Evolutionary conservation across 30 jellyfish, hydroid and myxozoan species (phyloP).

Genomic region (Sanderia malayensis): DNA sequence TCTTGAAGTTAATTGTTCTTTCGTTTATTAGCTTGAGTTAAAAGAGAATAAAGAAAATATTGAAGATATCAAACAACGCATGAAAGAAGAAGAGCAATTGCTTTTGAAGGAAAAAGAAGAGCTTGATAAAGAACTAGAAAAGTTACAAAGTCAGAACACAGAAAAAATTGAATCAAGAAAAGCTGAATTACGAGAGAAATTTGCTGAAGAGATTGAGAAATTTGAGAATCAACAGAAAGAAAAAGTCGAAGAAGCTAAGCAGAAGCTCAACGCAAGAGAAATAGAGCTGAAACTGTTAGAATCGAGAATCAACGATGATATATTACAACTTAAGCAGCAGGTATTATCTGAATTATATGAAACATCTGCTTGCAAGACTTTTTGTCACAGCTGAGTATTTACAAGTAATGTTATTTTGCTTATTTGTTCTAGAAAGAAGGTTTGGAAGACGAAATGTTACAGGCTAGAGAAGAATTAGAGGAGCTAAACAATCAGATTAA

Average conservation of each 20-base stretch:
- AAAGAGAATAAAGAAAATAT: slow-evolving; percentile 5
- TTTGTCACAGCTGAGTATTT: background rate
- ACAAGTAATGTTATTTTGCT: background rate
- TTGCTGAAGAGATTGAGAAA: slow-evolving; percentile 27
- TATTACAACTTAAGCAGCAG: slow-evolving; percentile 29
- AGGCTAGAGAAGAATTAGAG: slow-evolving; percentile 22
- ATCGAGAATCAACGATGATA: slow-evolving; percentile 14
- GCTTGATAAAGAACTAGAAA: slow-evolving; percentile 11
- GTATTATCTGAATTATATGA: too few relatives aligned
- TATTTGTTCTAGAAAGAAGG: slow-evolving; percentile 26
- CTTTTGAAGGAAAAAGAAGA: background rate
- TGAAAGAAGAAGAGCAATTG: slow-evolving; percentile 7
- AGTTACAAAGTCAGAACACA: slow-evolving; percentile 19
- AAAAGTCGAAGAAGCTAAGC: slow-evolving; percentile 19
- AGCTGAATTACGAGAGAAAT: slow-evolving; percentile 14
- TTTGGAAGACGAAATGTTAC: slow-evolving; percentile 24
- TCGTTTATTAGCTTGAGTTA: slow-evolving; percentile 10
- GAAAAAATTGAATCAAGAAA: slow-evolving; percentile 18
- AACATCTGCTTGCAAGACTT: too few relatives aligned
- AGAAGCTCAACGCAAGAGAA: slow-evolving; percentile 14
- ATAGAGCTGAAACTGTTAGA: slow-evolving; percentile 22
- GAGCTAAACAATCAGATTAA: slow-evolving; percentile 5
- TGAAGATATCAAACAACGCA: background rate
- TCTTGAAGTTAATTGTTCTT: too few relatives aligned
- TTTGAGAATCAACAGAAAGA: background rate